These are phyloP conservation scores for Drosophila watanabei DNA, from an alignment of 1,140 invertebrate genomes.

Conservation along the genomic window DNA sequence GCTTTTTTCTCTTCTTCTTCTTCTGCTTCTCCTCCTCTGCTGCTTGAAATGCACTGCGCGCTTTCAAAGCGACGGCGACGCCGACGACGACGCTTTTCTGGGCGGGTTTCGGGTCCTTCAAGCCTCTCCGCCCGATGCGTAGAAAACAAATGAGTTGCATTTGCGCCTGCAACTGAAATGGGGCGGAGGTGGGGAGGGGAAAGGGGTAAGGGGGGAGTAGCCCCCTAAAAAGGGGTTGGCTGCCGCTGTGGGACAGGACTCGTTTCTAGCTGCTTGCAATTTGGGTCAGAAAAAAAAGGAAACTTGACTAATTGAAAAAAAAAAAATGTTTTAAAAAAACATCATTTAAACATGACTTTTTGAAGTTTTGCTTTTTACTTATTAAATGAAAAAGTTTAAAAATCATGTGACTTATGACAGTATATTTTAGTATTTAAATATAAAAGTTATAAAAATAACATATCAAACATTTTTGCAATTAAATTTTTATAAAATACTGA, in stretches of 20 bases:
- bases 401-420: too few species aligned
- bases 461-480: too few species aligned
- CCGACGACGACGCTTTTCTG: conserved; percentile 22
- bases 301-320: conserved; percentile 36
- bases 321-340: background rate
- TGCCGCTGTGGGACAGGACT: conserved; percentile 46
- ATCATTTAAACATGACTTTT: conserved; percentile 7
- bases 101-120: conserved; percentile 31
- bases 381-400: conserved; percentile 3
- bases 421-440: too few species aligned
- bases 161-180: conserved; percentile 28
- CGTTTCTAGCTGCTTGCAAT: conserved; percentile 40
- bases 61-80: conserved; percentile 32
- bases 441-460: too few species aligned
- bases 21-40: background rate
- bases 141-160: conserved; percentile 55
- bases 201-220: too few species aligned
- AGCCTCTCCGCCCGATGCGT: conserved; percentile 51
- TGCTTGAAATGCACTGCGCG: conserved; percentile 72
- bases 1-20: too few species aligned
- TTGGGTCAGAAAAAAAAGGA: conserved; percentile 51
- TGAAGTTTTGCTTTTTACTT: too few species aligned
- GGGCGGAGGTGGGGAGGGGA: background rate
- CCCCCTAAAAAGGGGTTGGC: background rate
- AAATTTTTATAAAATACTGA: too few species aligned